Evolutionary conservation across 2,888 invertebrate genomes (phyloP), one percentile per base, ranked within the genome.

Genomic region (Drosophila mimetica): DNA sequence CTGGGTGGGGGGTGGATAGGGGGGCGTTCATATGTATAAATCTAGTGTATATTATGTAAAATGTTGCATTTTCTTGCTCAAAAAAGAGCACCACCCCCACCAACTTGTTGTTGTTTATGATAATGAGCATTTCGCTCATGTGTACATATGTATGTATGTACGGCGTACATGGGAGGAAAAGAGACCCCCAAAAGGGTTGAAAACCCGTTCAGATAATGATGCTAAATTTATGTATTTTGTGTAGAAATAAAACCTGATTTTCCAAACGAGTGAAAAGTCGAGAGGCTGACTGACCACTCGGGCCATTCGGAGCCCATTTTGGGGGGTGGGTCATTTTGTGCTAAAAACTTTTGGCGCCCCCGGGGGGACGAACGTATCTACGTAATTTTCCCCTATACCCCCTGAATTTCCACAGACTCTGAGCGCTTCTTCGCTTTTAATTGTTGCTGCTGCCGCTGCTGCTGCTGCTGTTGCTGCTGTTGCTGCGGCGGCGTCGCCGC

Each of bases 181-280:
- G 52, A 42, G 42, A 30, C 52, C 52, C 18, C n/a, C n/a, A n/a
- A 57, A 57, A 52, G 55, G 55, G 55, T 53, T 52, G 55, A 22
- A 79, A 72, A 82, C 79, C 74, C 79, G 81, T 76, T 78, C 69
- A 67, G 77, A 86, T 90, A 90, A 90, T 89, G 81, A 89, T 89
- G 79, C 80, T 76, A 86, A 89, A 89, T 90, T 90, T 89, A 90
- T 90, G 89, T 89, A 87, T 90, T 90, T 90, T 89, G 82, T 89
- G 78, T 88, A 86, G 90, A 90, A 90, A 86, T 89, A 80, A 90
- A 90, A 88, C 86, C 88, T 79, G 89, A 90, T 88, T 89, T 89
- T 86, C 79, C 77, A 65, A 76, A 80, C 72, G 87, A 79, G 88
- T 83, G 86, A 81, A 74, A 79, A 61, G 46, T 46, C 46, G 16